Evolutionary conservation across 2,797 vertebrate genomes (phyloP).

Genomic region (Acanthurus lineatus): DNA sequence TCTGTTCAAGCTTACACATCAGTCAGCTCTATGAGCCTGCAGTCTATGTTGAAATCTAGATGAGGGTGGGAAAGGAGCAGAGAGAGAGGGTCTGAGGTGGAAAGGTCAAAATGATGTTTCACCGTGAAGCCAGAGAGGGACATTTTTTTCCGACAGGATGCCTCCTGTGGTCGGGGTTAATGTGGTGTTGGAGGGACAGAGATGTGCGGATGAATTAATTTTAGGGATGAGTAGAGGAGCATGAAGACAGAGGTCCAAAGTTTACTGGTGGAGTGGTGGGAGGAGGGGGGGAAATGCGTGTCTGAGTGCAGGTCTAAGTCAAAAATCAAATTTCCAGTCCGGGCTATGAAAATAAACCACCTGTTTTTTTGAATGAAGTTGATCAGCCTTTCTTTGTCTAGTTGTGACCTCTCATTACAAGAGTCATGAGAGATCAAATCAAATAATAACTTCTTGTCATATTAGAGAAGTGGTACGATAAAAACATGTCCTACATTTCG

Average conservation of each 20-base stretch:
- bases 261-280: conserved; percentile 75
- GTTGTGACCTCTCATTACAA: not conserved
- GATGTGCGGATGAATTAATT: conserved; percentile 90
- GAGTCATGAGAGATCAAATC: not conserved
- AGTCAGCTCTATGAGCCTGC: no score
- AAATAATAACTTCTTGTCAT: not conserved
- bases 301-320: conserved; percentile 51
- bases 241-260: conserved; percentile 87
- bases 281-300: conserved; percentile 48
- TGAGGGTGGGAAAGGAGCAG: conserved; percentile 64
- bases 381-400: not conserved
- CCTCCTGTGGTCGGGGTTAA: conserved; percentile 87
- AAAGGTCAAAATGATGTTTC: conserved; percentile 85
- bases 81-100: conserved; percentile 67
- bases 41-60: conserved; percentile 59
- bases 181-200: conserved; percentile 86
- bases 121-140: conserved; percentile 72
- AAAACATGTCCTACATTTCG: no score
- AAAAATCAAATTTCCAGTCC: not conserved
- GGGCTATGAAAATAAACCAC: not conserved
- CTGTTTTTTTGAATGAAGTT: not conserved
- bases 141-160: conserved; percentile 85
- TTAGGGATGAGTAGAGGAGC: conserved; percentile 88
- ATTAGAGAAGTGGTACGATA: no score
- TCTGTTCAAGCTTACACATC: not conserved